Evolutionary conservation across 2,888 invertebrate species (phyloP).

Genomic region (Agelastica alni): DNA sequence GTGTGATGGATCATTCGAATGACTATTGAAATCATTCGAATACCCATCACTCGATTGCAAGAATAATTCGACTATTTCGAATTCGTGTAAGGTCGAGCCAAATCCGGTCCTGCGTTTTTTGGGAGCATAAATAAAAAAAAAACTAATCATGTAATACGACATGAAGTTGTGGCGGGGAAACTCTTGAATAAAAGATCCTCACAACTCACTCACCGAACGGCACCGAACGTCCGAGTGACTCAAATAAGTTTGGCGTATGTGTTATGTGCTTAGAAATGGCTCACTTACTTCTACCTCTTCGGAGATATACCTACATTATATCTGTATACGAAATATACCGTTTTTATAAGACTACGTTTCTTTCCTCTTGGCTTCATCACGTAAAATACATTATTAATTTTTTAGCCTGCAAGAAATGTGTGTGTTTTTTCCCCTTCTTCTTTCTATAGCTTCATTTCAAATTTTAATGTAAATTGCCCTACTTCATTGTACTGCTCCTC

Average conservation of each 20-base stretch:
- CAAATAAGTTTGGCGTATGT: constrained; percentile 51
- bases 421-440: constrained; percentile 30
- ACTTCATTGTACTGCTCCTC: constrained; percentile 23
- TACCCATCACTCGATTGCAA: too few species aligned
- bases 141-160: constrained; percentile 49
- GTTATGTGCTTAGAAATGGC: constrained; percentile 53
- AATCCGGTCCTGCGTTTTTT: constrained; percentile 5
- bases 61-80: too few species aligned
- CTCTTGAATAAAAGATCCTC: constrained; percentile 52
- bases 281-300: constrained; percentile 46
- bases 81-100: too few species aligned
- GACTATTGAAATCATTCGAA: too few species aligned
- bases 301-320: constrained; percentile 36
- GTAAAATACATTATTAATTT: constrained; percentile 44
- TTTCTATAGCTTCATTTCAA: constrained; percentile 26
- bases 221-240: constrained; percentile 46
- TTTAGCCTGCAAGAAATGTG: constrained; percentile 20
- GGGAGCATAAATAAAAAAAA: constrained; percentile 38
- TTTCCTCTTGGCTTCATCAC: constrained; percentile 16
- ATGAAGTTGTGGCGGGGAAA: constrained; percentile 32
- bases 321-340: constrained; percentile 37
- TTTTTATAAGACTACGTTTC: constrained; percentile 32
- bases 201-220: constrained; percentile 46
- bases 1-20: too few species aligned
- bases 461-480: constrained; percentile 30